A percentile compares a stretch with the other conserved stretches of the same genome.
phyloP scores from a whole-genome alignment of 1,140 invertebrate genomes.

The Diuraphis noxia region DNA sequence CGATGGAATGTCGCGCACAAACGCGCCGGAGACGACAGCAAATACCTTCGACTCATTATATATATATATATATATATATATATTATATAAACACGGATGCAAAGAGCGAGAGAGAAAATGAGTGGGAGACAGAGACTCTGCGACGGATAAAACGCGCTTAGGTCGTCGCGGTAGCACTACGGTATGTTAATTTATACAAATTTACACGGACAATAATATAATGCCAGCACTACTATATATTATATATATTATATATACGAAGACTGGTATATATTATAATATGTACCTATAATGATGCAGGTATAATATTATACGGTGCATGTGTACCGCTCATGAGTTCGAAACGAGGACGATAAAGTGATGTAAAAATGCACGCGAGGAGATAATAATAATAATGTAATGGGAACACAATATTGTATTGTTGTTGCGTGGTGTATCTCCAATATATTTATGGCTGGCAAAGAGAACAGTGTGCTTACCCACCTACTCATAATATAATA shows the following conservation, averaged over 20 bases:
- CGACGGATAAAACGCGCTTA: not conserved
- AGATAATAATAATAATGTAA: not conserved
- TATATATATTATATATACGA: not conserved
- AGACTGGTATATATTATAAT: not conserved
- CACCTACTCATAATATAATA: not conserved
- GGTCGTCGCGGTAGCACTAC: slow-evolving; percentile 1
- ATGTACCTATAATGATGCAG: no score
- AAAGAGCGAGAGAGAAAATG: not conserved
- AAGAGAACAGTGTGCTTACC: not conserved
- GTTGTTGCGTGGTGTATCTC: not conserved
- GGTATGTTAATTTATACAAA: slow-evolving; percentile 52
- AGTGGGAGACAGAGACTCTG: not conserved
- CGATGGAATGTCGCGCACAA: not conserved
- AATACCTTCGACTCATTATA: not conserved
- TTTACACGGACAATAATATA: slow-evolving; percentile 46
- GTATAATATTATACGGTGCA: not conserved
- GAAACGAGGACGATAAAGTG: not conserved
- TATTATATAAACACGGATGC: no score
- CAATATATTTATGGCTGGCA: not conserved
- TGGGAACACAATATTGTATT: not conserved
- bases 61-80: no score
- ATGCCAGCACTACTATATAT: not conserved
- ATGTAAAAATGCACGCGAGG: not conserved
- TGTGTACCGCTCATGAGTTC: not conserved
- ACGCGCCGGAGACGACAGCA: not conserved